Conservation (phyloP, 2,113 vertebrate species). For the Bombycilla garrulus region DNA sequence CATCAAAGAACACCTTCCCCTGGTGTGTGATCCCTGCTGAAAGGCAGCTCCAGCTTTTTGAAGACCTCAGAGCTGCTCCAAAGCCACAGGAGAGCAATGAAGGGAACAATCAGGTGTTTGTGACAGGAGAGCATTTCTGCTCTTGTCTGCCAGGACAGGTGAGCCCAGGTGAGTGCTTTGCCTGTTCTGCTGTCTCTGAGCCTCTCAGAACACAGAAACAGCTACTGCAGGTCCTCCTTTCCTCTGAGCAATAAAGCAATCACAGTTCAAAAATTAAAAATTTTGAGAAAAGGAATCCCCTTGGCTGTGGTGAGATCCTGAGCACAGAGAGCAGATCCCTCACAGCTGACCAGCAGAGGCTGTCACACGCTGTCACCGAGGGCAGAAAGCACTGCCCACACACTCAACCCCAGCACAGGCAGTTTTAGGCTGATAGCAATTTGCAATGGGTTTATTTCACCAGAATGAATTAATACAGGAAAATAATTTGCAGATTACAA, state of each 20-base stretch:
- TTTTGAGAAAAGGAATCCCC: neutral
- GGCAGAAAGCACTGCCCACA: neutral
- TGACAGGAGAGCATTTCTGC: neutral
- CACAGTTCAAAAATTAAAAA: neutral
- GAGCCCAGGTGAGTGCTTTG: neutral
- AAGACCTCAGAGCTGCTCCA: neutral
- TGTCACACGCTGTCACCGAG: fast-evolving
- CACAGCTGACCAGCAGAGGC: neutral
- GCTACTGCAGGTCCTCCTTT: neutral
- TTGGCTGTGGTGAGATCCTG: fast-evolving
- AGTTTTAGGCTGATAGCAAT: neutral
- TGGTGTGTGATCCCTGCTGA: neutral
- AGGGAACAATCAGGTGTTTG: neutral
- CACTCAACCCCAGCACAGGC: neutral
- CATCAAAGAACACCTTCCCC: neutral
- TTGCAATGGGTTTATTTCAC: neutral
- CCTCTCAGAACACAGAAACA: neutral
- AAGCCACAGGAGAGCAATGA: fast-evolving
- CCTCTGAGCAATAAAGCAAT: neutral
- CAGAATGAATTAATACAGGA: slow-evolving; percentile 19
- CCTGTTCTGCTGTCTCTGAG: neutral
- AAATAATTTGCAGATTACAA: slow-evolving; percentile 29
- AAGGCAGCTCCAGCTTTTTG: neutral
- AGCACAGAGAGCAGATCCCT: neutral
- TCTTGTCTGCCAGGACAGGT: neutral